phyloP scores from a whole-genome alignment of 2,113 vertebrate genomes.

The Clarias gariepinus region DNA sequence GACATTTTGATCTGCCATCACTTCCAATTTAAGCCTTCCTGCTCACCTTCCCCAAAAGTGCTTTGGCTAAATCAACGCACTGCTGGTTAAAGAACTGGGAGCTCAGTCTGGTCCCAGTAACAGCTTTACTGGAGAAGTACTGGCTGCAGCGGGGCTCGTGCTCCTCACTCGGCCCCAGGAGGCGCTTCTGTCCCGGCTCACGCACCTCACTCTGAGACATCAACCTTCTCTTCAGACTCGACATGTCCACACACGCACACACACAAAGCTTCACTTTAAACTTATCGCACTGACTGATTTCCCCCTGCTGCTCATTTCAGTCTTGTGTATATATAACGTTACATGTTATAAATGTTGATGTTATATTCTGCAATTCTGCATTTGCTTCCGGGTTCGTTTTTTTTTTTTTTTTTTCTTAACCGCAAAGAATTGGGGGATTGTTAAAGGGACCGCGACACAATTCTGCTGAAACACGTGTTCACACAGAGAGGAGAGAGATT shows the following conservation, averaged over 20 bases:
- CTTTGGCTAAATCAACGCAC: constrained; percentile 81
- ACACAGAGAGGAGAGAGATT: too few relatives aligned
- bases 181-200: background rate
- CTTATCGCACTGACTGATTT: background rate
- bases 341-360: too few relatives aligned
- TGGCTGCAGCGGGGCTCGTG: constrained; percentile 59
- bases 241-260: constrained; percentile 47
- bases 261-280: background rate
- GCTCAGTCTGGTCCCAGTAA: constrained; percentile 61
- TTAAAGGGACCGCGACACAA: constrained; percentile 27
- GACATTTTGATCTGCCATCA: background rate
- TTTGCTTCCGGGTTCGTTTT: too few relatives aligned
- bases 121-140: constrained; percentile 69
- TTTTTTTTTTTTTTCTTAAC: too few relatives aligned
- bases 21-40: too few relatives aligned
- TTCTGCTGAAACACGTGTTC: too few relatives aligned
- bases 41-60: constrained; percentile 88
- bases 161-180: background rate
- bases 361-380: too few relatives aligned
- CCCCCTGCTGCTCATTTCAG: background rate
- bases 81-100: constrained; percentile 83
- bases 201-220: background rate
- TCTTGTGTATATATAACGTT: background rate
- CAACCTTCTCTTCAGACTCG: constrained; percentile 63
- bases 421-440: constrained; percentile 22